Evolutionary conservation across 2,797 vertebrate genomes (phyloP), one percentile per base, ranked within the genome.

Genomic region (Gallinago stenura): DNA sequence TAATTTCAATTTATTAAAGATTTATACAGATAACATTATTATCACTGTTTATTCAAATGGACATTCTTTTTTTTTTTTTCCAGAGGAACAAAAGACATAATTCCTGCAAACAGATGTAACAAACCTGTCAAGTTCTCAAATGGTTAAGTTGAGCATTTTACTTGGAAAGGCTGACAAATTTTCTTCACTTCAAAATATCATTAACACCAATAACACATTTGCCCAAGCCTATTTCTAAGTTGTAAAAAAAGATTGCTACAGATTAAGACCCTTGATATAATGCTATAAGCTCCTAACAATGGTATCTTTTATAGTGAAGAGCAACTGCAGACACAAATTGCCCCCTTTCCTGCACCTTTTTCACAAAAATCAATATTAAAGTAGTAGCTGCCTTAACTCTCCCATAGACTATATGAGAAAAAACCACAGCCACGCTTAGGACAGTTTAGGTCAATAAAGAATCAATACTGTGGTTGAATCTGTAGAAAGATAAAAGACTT

Each of bases 361-460:
- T 98, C 97, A 97, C 97, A 98, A 98, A 98, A 98, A 98, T 98
- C 98, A 98, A 98, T 98, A 98, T 98, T 98, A 98, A 98, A 98
- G 98, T 98, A 98, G 98, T 98, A 98, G 97, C 98, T 98, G 98
- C 98, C 97, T 98, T 98, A 98, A 98, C 98, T 98, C 97, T 98
- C 97, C 97, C 97, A 98, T 98, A 98, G 98, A 98, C 98, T 98
- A 95, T 97, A 97, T 97, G 95, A 97, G 97, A 95, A 97, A 98
- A 98, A 98, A 98, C 98, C 98, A 98, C 97, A 98, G 98, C 98
- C 97, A 96, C 97, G 97, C 98, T 98, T 98, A 98, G 98, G 98
- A 99, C 98, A 98, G 98, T 98, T 98, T 97, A 98, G 99, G 99
- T 99, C 99, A 99, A 99, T 99, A 99, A 99, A 98, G 98, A 99